These are phyloP conservation scores for Noctua fimbriata DNA, from an alignment of 2,888 invertebrate genomes.

Conservation along the genomic window DNA sequence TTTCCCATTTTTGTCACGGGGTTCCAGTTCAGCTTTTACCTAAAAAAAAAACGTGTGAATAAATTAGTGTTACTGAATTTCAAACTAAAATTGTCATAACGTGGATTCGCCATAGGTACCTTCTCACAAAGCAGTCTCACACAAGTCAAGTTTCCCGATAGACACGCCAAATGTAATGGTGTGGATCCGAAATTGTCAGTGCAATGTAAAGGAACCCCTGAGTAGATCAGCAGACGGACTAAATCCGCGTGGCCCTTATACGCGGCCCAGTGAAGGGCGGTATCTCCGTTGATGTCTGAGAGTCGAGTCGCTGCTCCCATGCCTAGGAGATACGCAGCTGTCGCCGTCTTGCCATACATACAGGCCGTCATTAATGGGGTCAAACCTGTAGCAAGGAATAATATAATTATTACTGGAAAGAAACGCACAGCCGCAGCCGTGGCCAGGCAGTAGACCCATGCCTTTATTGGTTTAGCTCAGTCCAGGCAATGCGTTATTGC, in stretches of 20 bases:
- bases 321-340: slow-evolving; percentile 96
- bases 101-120: slow-evolving; percentile 79
- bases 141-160: slow-evolving; percentile 96
- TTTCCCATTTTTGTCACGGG: slow-evolving; percentile 97
- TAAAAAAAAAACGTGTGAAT: slow-evolving; percentile 70
- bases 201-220: slow-evolving; percentile 96
- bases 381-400: slow-evolving; percentile 85
- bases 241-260: slow-evolving; percentile 97
- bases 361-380: slow-evolving; percentile 98
- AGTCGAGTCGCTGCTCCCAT: slow-evolving; percentile 96
- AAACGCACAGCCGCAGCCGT: not conserved
- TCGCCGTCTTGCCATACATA: slow-evolving; percentile 97
- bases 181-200: slow-evolving; percentile 98
- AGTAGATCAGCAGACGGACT: slow-evolving; percentile 96
- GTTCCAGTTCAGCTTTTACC: slow-evolving; percentile 96
- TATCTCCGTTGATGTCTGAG: slow-evolving; percentile 97
- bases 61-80: not conserved
- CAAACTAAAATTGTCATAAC: not conserved
- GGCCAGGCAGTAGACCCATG: not conserved
- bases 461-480: not conserved
- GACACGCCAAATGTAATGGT: slow-evolving; percentile 96
- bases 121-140: slow-evolving; percentile 97
- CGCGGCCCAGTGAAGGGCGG: slow-evolving; percentile 98
- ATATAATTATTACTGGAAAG: not conserved
- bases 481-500: not conserved